Percentiles rank a stretch among this genome's conserved stretches.
phyloP scores from a whole-genome alignment of 2,797 vertebrate species.

The Antrozous pallidus region DNA sequence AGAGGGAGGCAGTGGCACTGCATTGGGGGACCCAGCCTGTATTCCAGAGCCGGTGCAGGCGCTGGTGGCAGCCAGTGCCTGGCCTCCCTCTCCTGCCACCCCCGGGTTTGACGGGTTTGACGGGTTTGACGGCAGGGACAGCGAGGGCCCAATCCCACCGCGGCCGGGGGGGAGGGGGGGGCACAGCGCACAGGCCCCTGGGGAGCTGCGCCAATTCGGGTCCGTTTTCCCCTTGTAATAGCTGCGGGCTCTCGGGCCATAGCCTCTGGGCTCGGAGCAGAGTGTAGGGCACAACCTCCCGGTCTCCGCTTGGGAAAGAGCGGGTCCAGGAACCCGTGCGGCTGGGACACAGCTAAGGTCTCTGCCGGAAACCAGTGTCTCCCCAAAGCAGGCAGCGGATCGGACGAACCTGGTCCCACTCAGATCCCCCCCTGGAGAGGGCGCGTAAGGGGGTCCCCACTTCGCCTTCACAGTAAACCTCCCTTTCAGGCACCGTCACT shows the following conservation, averaged over 20 bases:
- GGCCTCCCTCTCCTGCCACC: not conserved
- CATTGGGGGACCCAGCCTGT: not conserved
- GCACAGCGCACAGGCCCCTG: fast-evolving
- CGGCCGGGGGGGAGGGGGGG: not conserved
- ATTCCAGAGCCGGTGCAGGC: not conserved
- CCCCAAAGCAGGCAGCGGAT: not conserved
- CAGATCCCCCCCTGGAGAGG: too few species aligned
- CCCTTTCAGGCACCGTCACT: not conserved
- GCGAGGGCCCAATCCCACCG: not conserved
- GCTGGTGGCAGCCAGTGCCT: not conserved
- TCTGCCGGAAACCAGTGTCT: not conserved
- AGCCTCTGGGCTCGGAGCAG: not conserved
- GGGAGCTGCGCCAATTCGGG: not conserved
- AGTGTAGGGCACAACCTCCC: not conserved
- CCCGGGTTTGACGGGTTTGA: not conserved
- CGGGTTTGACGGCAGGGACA: not conserved
- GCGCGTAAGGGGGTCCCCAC: fast-evolving
- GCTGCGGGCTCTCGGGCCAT: not conserved
- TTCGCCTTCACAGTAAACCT: not conserved
- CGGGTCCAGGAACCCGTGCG: not conserved
- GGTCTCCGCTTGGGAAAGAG: fast-evolving
- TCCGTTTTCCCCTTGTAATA: not conserved
- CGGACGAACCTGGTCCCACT: not conserved
- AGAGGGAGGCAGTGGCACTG: fast-evolving
- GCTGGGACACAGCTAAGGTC: not conserved